Conservation (phyloP, 2,888 invertebrate species). For the Hyppa rectilinea region DNA sequence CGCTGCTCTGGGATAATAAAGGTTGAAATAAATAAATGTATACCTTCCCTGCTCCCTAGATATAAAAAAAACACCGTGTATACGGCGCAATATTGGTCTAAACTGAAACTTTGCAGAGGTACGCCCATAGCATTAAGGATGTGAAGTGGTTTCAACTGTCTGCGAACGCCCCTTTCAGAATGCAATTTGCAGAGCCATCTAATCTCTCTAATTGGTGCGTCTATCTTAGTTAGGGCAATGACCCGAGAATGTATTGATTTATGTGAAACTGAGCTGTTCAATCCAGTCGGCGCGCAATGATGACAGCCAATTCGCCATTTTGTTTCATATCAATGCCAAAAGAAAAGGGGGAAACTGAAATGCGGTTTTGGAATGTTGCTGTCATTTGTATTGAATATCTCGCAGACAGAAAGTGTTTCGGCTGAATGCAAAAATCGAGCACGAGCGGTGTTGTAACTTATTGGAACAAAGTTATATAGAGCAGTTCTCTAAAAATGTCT, state of each 20-base stretch:
- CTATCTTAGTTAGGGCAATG: conserved; percentile 31
- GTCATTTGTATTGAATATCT: background rate
- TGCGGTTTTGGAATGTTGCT: background rate
- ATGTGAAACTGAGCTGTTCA: conserved; percentile 11
- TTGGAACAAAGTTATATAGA: background rate
- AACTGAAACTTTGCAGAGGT: background rate
- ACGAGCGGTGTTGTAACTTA: background rate
- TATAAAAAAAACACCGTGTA: background rate
- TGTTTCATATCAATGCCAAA: background rate
- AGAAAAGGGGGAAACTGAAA: background rate
- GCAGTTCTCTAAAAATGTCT: background rate
- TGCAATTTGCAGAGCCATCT: conserved; percentile 25
- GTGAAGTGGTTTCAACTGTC: conserved; percentile 10
- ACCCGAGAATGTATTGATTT: conserved; percentile 46
- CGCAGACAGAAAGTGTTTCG: background rate
- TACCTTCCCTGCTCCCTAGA: too few species aligned
- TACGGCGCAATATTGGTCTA: background rate
- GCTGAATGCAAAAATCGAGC: background rate
- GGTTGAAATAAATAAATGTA: background rate
- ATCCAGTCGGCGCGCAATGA: background rate
- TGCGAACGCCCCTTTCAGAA: conserved; percentile 19
- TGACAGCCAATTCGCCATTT: background rate
- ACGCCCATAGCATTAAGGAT: conserved; percentile 16
- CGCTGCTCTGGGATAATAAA: background rate
- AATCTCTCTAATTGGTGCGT: conserved; percentile 40